Evolutionary conservation across 1,140 invertebrate species (phyloP), one percentile per base, ranked within the genome.

Genomic region (Drosophila ohnishii): DNA sequence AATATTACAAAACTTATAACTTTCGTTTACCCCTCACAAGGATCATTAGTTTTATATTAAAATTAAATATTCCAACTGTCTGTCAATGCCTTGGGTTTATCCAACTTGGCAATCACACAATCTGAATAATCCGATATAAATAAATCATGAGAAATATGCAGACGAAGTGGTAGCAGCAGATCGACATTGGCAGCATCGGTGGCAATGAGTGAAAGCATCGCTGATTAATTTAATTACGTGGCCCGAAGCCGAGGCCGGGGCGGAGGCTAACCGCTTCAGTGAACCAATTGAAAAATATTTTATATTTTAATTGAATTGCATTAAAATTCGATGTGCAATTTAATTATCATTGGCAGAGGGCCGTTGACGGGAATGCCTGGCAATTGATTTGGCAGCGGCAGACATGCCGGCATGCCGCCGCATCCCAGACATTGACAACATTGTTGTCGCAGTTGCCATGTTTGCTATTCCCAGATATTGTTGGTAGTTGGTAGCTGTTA

Each of bases 281-380:
- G 64, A 74, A 67, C 47, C 62, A 79, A 66, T 79, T 74, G 57
- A 69, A 80, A 80, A 79, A 80, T 75, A 75, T 77, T 62, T 70
- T 62, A 77, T 84, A 76, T 75, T 76, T 79, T 71, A 75, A 83
- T 84, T 84, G 63, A 64, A 76, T 76, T 71, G 71, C 81, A 79
- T 80, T 84, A 79, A 80, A 80, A 83, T 64, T 42, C 62, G 64
- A 80, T 75, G 55, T 51, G 76, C 60, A 84, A 84, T 84, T 83
- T 72, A 72, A 84, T 83, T 76, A 76, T 80, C 51, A 71, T 67
- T 70, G 61, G 19, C 39, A 19, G 40, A 57, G 34, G 67, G 19
- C 51, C 34, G 39, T 55, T 64, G 78, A 63, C 60, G 56, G n/a
- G 34, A n/a, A 19, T 55, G 51, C 34, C 51, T 64, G 71, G 39